phyloP scores from a whole-genome alignment of 2,113 vertebrate species.

The Aix galericulata region DNA sequence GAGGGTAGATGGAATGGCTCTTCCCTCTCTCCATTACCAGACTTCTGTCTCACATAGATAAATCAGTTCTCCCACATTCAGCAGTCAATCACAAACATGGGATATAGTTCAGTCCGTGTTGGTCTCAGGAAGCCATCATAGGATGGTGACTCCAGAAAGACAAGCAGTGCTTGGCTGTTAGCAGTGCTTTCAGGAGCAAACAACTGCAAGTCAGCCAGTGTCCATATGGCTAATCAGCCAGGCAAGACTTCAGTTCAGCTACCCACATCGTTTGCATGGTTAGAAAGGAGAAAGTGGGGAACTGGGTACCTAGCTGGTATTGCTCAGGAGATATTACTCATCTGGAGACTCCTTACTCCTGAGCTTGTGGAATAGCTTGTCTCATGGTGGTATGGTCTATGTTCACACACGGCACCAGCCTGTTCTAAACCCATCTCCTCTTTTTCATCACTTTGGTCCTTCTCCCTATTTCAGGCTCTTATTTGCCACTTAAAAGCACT shows the following conservation, averaged over 20 bases:
- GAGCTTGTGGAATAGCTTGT: neutral
- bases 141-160: neutral
- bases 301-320: rapidly evolving
- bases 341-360: neutral
- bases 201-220: neutral
- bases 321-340: neutral
- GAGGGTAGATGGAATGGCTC: neutral
- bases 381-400: neutral
- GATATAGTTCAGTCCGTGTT: neutral
- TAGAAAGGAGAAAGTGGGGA: neutral
- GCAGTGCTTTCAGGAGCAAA: neutral
- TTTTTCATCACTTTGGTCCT: neutral
- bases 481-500: neutral
- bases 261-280: rapidly evolving
- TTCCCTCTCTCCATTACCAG: neutral
- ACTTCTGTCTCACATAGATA: neutral
- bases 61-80: neutral
- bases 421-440: neutral
- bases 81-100: neutral
- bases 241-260: rapidly evolving
- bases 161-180: neutral
- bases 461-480: neutral
- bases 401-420: rapidly evolving
- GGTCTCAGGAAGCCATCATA: neutral
- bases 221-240: rapidly evolving